Percentiles rank a stretch among this genome's conserved stretches.
Conservation (phyloP, 2,888 invertebrate species). For the Rhorus exstirpatorius region DNA sequence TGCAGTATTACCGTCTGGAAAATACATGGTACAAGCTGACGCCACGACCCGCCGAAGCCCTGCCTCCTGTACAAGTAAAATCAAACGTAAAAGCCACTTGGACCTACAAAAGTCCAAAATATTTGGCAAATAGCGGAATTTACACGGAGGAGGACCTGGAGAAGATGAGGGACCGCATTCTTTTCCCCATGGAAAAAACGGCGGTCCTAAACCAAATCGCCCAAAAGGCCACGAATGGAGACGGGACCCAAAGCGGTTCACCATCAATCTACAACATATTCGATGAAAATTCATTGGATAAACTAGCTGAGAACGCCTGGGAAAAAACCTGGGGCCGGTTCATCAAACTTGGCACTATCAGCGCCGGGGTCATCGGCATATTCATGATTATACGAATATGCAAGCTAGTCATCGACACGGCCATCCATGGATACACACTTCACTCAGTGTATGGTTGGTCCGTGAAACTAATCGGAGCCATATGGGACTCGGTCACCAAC, state of each 20-base stretch:
- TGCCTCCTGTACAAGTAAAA: neutral
- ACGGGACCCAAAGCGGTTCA: neutral
- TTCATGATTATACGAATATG: conserved; percentile 2
- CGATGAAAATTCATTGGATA: neutral
- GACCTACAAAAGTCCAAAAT: conserved; percentile 13
- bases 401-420: conserved; percentile 18
- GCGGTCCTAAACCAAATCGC: conserved; percentile 27
- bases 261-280: conserved; percentile 4
- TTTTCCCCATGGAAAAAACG: conserved; percentile 34
- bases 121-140: conserved; percentile 40
- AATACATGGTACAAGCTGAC: conserved; percentile 1
- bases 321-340: neutral
- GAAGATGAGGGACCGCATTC: conserved; percentile 16
- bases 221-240: neutral
- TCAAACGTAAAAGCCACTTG: neutral
- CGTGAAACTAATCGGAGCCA: conserved; percentile 12
- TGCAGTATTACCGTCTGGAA: neutral
- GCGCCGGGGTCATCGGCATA: conserved; percentile 27
- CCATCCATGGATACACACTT: conserved; percentile 1
- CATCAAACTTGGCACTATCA: conserved; percentile 27
- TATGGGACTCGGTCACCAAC: conserved; percentile 18
- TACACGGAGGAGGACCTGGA: conserved; percentile 37
- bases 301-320: neutral
- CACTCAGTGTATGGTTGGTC: conserved; percentile 22
- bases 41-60: neutral